phyloP scores from a whole-genome alignment of 2,113 vertebrate genomes.

The Raja brachyura region DNA sequence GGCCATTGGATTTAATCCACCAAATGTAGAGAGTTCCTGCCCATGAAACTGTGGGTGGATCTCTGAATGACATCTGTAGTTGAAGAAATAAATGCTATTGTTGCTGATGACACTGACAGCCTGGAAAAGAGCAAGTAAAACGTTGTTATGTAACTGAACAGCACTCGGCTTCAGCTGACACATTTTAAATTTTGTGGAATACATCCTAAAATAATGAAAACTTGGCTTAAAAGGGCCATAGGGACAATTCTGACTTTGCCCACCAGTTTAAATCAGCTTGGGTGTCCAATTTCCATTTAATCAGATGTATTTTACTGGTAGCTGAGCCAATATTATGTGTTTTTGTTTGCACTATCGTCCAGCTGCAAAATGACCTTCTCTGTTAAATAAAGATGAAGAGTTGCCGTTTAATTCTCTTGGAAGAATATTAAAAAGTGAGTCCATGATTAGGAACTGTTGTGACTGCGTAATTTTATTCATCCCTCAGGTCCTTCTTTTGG shows the following conservation, averaged over 20 bases:
- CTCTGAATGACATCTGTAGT: too few species aligned
- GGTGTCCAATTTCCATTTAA: background rate
- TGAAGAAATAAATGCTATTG: too few species aligned
- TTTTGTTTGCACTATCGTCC: background rate
- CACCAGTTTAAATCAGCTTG: background rate
- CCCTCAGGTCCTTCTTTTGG: background rate
- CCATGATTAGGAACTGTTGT: background rate
- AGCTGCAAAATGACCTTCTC: background rate
- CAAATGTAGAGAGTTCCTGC: too few species aligned
- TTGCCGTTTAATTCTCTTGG: slow-evolving; percentile 3
- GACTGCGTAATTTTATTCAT: background rate
- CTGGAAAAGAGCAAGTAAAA: too few species aligned
- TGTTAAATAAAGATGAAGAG: slow-evolving; percentile 13
- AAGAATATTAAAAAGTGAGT: background rate
- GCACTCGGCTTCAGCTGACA: background rate
- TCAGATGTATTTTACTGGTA: background rate
- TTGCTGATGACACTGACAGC: too few species aligned
- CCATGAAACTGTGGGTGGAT: too few species aligned
- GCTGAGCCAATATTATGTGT: background rate
- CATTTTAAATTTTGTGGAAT: background rate
- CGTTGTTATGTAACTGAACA: too few species aligned
- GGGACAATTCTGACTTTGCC: background rate
- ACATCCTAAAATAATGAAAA: background rate
- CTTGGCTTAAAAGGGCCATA: background rate
- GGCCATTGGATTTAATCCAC: background rate